Evolutionary conservation across 2,888 invertebrate species (phyloP).

Genomic region (Imbricaverruca yamaguchii): DNA sequence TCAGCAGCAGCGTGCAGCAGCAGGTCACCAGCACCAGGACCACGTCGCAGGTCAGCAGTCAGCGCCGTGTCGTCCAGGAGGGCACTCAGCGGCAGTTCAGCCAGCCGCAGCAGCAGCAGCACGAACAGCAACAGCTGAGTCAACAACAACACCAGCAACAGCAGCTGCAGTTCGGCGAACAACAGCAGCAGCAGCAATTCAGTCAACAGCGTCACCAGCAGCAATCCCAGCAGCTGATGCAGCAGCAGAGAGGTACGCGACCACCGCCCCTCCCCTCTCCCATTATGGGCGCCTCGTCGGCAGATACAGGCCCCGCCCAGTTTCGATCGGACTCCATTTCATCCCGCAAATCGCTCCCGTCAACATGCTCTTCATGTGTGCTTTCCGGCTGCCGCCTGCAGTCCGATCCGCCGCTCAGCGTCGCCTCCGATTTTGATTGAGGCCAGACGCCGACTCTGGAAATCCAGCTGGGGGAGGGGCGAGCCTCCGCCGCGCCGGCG

Average conservation of each 20-base stretch:
- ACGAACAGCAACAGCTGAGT: not conserved
- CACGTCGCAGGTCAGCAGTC: not conserved
- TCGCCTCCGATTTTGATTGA: too few species aligned
- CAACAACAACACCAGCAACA: not conserved
- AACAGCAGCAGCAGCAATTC: not conserved
- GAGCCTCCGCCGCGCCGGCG: too few species aligned
- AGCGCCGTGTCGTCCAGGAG: not conserved
- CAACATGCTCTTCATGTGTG: too few species aligned
- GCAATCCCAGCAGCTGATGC: not conserved
- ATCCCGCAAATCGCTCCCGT: too few species aligned
- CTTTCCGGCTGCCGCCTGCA: too few species aligned
- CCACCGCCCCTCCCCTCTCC: too few species aligned
- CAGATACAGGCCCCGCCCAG: too few species aligned
- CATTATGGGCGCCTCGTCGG: too few species aligned
- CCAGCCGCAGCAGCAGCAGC: not conserved
- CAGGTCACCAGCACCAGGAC: not conserved
- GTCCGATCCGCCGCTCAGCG: too few species aligned
- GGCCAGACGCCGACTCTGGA: too few species aligned
- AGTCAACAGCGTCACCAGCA: not conserved
- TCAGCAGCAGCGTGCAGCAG: conserved; percentile 17
- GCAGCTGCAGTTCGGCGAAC: not conserved
- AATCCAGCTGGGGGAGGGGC: too few species aligned
- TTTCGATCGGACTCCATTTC: too few species aligned
- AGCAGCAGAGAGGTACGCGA: not conserved
- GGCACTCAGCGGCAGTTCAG: not conserved